These are phyloP conservation scores for Pterocles gutturalis DNA, from an alignment of 2,113 vertebrate genomes.

Conservation along the genomic window DNA sequence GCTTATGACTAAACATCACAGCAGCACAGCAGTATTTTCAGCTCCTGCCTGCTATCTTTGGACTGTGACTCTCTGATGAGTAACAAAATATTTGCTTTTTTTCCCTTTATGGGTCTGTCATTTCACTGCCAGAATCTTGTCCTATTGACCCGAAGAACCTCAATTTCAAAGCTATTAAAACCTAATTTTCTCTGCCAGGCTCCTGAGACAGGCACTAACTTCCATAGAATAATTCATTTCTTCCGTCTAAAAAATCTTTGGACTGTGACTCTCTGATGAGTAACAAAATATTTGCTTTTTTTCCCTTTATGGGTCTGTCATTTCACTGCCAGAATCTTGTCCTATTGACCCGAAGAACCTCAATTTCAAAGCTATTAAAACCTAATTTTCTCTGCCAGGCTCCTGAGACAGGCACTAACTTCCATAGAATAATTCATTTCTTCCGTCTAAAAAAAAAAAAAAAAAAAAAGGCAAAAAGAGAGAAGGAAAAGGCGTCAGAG, in stretches of 20 bases:
- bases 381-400: slow-evolving; percentile 72
- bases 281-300: slow-evolving; percentile 70
- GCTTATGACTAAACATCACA: slow-evolving; percentile 33
- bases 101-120: slow-evolving; percentile 70
- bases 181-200: slow-evolving; percentile 72
- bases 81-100: slow-evolving; percentile 70
- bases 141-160: slow-evolving; percentile 76
- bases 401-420: slow-evolving; percentile 75
- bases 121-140: slow-evolving; percentile 63
- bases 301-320: slow-evolving; percentile 70
- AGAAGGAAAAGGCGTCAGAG: background rate
- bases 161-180: slow-evolving; percentile 80
- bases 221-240: slow-evolving; percentile 72
- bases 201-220: slow-evolving; percentile 75
- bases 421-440: slow-evolving; percentile 72
- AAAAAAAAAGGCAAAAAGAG: too few relatives aligned
- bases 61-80: slow-evolving; percentile 42
- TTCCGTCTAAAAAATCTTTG: slow-evolving; percentile 53
- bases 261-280: slow-evolving; percentile 42
- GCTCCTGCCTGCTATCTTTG: slow-evolving; percentile 6
- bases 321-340: slow-evolving; percentile 63
- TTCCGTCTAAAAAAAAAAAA: background rate
- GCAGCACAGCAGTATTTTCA: slow-evolving; percentile 20
- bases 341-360: slow-evolving; percentile 76
- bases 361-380: slow-evolving; percentile 80